Percentiles rank a stretch among this genome's conserved stretches.
phyloP scores from a whole-genome alignment of 2,888 invertebrate genomes.

The Autographa gamma region DNA sequence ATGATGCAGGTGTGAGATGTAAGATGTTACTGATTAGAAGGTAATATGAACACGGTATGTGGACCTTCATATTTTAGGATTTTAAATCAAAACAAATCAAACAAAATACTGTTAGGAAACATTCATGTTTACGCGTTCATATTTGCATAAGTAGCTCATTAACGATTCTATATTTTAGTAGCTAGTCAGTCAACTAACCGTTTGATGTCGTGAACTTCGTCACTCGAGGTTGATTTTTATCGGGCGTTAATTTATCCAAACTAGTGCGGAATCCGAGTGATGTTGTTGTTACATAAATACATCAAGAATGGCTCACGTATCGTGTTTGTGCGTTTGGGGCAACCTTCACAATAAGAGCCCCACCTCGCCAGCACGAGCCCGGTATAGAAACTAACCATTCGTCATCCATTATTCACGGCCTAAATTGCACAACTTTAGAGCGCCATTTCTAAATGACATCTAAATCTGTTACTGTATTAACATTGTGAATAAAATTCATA shows the following conservation, averaged over 20 bases:
- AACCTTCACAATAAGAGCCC: conserved; percentile 76
- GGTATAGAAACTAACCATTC: conserved; percentile 84
- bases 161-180: conserved; percentile 19
- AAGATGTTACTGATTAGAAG: conserved; percentile 29
- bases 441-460: conserved; percentile 89
- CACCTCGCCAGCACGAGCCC: conserved; percentile 80
- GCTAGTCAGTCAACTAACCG: conserved; percentile 14
- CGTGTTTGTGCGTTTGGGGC: conserved; percentile 69
- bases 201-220: conserved; percentile 21
- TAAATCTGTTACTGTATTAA: conserved; percentile 89
- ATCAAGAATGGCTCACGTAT: conserved; percentile 49
- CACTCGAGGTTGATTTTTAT: conserved; percentile 29
- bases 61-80: not conserved
- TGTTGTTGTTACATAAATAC: conserved; percentile 51
- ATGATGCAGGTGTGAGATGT: conserved; percentile 38
- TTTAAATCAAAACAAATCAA: conserved; percentile 3
- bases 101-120: conserved; percentile 7
- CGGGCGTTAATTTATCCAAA: conserved; percentile 39
- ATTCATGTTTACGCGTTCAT: conserved; percentile 15
- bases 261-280: conserved; percentile 38
- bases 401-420: conserved; percentile 89
- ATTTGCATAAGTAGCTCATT: conserved; percentile 18
- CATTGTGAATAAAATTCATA: conserved; percentile 89
- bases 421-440: conserved; percentile 89
- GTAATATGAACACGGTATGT: conserved; percentile 5